Conservation (phyloP, 2,888 invertebrate species). For the Phasia obesa region DNA sequence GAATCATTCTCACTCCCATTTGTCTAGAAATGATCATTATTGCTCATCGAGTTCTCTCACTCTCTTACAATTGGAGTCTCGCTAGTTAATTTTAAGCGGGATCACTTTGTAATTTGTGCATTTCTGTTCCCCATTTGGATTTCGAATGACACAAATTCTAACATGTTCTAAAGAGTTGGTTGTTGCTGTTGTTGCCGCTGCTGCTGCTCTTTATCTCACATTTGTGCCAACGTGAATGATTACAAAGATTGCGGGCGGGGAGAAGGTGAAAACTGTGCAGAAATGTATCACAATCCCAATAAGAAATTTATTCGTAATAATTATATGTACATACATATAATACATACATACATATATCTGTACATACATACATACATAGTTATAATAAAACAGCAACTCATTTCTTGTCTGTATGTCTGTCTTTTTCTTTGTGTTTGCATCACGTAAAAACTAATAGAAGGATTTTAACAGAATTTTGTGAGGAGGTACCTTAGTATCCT, state of each 20-base stretch:
- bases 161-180: constrained; percentile 52
- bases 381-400: too few relatives aligned
- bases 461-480: too few relatives aligned
- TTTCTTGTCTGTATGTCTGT: too few relatives aligned
- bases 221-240: constrained; percentile 65
- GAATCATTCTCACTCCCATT: constrained; percentile 48
- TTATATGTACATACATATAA: too few relatives aligned
- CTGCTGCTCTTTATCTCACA: constrained; percentile 50
- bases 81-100: constrained; percentile 23
- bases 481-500: too few relatives aligned
- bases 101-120: constrained; percentile 35
- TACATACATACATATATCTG: too few relatives aligned
- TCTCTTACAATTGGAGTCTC: constrained; percentile 11
- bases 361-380: too few relatives aligned
- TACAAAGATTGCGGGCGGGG: constrained; percentile 7
- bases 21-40: constrained; percentile 1
- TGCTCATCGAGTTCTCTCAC: constrained; percentile 10
- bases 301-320: constrained; percentile 38
- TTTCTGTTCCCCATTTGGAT: constrained; percentile 5
- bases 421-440: too few relatives aligned
- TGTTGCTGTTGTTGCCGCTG: constrained; percentile 29
- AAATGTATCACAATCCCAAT: constrained; percentile 31
- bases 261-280: not conserved
- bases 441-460: too few relatives aligned
- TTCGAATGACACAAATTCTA: constrained; percentile 61